Conservation (phyloP, 2,113 vertebrate genomes). For the Indicator indicator region DNA sequence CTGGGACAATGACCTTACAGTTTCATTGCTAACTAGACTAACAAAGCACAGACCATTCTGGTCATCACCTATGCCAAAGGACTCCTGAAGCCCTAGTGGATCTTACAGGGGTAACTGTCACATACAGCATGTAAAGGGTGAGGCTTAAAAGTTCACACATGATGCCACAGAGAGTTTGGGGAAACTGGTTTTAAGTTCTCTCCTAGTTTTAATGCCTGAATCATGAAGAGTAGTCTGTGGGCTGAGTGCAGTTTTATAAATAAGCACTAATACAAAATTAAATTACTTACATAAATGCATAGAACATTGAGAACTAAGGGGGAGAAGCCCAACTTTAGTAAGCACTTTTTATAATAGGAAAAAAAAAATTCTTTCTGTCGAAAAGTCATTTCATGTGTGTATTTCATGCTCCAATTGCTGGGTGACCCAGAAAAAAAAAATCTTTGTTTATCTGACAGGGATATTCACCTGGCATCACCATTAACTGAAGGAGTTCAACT, state of each 20-base stretch:
- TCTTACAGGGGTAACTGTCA: not conserved
- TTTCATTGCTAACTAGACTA: too few relatives aligned
- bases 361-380: not conserved
- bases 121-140: fast-evolving
- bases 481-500: not conserved
- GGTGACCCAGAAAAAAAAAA: not conserved
- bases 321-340: not conserved
- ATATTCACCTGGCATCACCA: constrained; percentile 44
- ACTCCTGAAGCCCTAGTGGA: too few relatives aligned
- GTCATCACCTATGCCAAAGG: too few relatives aligned
- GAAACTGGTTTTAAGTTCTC: not conserved
- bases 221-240: not conserved
- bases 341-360: not conserved
- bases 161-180: not conserved
- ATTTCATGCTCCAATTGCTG: constrained; percentile 30
- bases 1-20: too few relatives aligned
- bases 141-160: not conserved
- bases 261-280: not conserved
- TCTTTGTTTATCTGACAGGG: not conserved
- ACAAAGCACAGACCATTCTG: too few relatives aligned
- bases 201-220: not conserved
- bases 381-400: not conserved
- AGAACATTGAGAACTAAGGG: not conserved
- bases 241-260: not conserved
- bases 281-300: not conserved